Conservation (phyloP, 2,797 vertebrate genomes). For the Myoxocephalus aenaeus region DNA sequence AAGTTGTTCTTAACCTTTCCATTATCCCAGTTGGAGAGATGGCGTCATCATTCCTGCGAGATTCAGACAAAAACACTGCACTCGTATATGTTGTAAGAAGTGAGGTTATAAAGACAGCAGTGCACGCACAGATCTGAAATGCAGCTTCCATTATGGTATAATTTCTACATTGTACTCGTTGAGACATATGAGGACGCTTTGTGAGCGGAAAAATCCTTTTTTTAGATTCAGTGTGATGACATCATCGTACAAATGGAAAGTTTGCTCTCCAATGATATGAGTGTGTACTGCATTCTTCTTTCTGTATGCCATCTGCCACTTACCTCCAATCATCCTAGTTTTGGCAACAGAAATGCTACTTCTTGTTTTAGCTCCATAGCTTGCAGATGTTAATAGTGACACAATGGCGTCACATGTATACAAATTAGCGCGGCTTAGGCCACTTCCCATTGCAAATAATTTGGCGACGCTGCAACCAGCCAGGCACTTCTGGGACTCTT, state of each 20-base stretch:
- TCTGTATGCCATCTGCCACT: slow-evolving; percentile 9
- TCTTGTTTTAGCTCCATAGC: neutral
- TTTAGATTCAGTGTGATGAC: slow-evolving; percentile 23
- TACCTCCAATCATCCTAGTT: neutral
- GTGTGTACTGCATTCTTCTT: slow-evolving; percentile 5
- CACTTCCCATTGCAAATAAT: too few species aligned
- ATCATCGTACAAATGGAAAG: slow-evolving; percentile 16
- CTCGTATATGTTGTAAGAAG: slow-evolving; percentile 32
- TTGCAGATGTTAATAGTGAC: too few species aligned
- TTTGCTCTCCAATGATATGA: slow-evolving; percentile 13
- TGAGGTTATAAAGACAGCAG: slow-evolving; percentile 2
- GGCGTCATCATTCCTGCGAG: slow-evolving; percentile 9
- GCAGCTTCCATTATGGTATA: slow-evolving; percentile 25
- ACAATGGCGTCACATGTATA: too few species aligned
- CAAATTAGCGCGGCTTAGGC: too few species aligned
- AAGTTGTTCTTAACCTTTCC: neutral
- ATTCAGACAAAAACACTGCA: slow-evolving; percentile 10
- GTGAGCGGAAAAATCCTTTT: slow-evolving; percentile 12
- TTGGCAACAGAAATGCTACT: neutral
- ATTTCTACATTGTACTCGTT: neutral
- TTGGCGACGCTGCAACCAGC: too few species aligned
- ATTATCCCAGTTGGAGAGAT: slow-evolving; percentile 5
- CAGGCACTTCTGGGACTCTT: too few species aligned
- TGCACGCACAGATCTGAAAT: slow-evolving; percentile 4
- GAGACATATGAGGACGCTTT: slow-evolving; percentile 1